Conservation (phyloP, 2,113 vertebrate genomes). For the Rhegmatorhina hoffmannsi region DNA sequence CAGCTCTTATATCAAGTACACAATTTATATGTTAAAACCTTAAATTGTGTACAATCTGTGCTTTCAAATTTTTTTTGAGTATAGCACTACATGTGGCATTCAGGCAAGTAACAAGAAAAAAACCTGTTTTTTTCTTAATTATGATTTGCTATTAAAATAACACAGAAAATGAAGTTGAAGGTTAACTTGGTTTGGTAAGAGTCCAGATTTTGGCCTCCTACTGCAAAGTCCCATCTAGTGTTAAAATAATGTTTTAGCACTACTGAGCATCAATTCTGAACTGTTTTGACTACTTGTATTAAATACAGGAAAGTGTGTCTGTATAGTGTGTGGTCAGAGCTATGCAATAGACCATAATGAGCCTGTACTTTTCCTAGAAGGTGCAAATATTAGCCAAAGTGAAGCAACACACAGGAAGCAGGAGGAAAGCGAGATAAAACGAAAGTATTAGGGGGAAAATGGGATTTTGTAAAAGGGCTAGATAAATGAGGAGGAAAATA, state of each 20-base stretch:
- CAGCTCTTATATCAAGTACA: not conserved
- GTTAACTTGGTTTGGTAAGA: not conserved
- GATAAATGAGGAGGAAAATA: not conserved
- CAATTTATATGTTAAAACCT: not conserved
- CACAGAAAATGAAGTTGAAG: not conserved
- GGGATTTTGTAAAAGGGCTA: not conserved
- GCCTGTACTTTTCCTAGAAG: not conserved
- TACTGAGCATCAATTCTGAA: not conserved
- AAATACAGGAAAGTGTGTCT: not conserved
- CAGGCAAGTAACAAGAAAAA: not conserved
- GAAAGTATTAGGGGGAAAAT: not conserved
- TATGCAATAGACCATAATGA: not conserved
- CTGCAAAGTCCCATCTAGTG: not conserved
- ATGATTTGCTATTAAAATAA: not conserved
- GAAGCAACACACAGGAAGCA: not conserved
- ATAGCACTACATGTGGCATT: not conserved
- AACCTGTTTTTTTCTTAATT: not conserved
- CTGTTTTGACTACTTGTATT: not conserved
- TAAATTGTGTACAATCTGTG: not conserved
- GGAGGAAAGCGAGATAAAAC: not conserved
- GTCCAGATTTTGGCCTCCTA: not conserved
- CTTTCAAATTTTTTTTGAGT: not conserved
- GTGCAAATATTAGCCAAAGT: not conserved
- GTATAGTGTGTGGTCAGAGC: not conserved
- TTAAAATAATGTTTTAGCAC: not conserved